phyloP scores from a whole-genome alignment of 2,888 invertebrate species.

The Polymixis lichenea region DNA sequence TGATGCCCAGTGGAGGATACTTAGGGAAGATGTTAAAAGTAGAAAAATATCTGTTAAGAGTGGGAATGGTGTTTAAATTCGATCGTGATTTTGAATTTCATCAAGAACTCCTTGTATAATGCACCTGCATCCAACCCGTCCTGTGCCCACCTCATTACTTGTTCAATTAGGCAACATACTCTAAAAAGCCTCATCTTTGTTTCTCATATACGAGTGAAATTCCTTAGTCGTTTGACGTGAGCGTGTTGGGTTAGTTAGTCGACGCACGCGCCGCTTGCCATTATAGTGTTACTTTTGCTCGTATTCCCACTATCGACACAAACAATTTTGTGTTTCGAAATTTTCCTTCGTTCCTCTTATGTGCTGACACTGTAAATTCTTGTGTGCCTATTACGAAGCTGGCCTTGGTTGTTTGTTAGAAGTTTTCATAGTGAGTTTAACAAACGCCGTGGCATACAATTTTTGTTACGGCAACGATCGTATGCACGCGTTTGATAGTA shows the following conservation, averaged over 20 bases:
- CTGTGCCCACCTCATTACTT: conserved; percentile 71
- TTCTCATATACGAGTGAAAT: conserved; percentile 82
- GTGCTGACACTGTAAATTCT: conserved; percentile 52
- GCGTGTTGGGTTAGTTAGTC: conserved; percentile 76
- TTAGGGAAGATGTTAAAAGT: background rate
- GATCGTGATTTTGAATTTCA: conserved; percentile 1
- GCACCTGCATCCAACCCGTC: conserved; percentile 49
- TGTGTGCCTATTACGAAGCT: conserved; percentile 45
- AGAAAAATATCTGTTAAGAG: background rate
- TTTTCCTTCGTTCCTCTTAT: conserved; percentile 45
- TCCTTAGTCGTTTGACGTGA: conserved; percentile 75
- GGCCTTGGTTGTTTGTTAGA: conserved; percentile 67
- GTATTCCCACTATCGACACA: conserved; percentile 63
- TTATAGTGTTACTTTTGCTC: conserved; percentile 55
- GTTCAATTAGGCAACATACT: conserved; percentile 78
- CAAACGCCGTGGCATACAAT: conserved; percentile 49
- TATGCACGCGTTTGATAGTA: background rate
- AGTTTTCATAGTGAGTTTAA: conserved; percentile 64
- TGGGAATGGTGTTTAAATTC: background rate
- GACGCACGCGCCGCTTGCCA: conserved; percentile 66
- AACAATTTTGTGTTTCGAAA: conserved; percentile 51
- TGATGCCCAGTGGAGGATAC: background rate
- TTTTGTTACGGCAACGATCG: too few species aligned
- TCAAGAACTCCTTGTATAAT: conserved; percentile 18
- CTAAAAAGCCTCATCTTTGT: conserved; percentile 80